Evolutionary conservation across 2,797 vertebrate genomes (phyloP).

Genomic region (Limnodromus scolopaceus): DNA sequence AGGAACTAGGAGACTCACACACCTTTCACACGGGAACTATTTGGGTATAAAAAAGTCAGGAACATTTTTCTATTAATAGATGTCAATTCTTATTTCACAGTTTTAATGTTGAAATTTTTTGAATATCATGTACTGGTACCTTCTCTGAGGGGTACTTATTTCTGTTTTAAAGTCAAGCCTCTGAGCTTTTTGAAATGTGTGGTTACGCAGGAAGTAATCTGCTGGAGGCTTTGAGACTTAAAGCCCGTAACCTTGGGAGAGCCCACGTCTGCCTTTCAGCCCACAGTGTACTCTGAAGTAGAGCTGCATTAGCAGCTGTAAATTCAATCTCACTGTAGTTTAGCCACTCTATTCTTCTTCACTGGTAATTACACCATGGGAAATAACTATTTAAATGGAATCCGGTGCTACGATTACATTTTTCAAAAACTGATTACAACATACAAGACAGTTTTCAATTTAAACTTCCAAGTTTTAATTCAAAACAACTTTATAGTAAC

Average conservation of each 20-base stretch:
- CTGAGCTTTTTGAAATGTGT: neutral
- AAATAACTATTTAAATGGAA: constrained; percentile 58
- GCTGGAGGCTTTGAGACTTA: neutral
- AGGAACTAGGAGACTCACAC: neutral
- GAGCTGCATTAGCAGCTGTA: constrained; percentile 21
- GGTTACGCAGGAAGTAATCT: neutral
- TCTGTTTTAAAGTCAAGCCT: constrained; percentile 4
- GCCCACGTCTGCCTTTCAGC: neutral
- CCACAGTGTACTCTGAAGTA: neutral
- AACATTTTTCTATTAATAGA: neutral
- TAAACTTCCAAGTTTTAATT: constrained; percentile 53
- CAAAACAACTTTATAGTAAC: constrained; percentile 33
- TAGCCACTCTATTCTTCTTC: constrained; percentile 28
- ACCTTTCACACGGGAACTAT: neutral
- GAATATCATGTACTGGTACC: neutral
- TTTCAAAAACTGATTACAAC: constrained; percentile 57
- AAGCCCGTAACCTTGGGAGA: constrained; percentile 8
- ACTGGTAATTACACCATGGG: constrained; percentile 1
- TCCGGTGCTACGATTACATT: constrained; percentile 7
- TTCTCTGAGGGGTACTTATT: neutral
- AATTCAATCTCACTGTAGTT: constrained; percentile 49
- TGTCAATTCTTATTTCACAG: neutral
- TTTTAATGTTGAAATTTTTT: neutral
- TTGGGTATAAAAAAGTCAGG: neutral
- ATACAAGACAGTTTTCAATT: constrained; percentile 15